Percentiles rank a stretch among this genome's conserved stretches.
Conservation (phyloP, 2,888 invertebrate genomes). For the Drosophila ochracea region DNA sequence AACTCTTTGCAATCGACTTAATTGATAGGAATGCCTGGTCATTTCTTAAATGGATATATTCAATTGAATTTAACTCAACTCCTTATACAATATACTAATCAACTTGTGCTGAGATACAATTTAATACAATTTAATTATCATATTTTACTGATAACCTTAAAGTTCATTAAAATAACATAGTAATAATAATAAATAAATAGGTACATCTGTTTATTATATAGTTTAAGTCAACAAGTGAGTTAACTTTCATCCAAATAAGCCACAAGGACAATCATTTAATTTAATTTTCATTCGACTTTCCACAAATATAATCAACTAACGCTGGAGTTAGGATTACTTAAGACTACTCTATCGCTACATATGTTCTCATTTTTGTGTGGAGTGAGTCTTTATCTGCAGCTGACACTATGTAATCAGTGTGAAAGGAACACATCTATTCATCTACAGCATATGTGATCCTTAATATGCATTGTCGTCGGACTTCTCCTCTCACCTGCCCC, state of each 20-base stretch:
- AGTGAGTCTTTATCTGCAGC: not conserved
- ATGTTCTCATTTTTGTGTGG: not conserved
- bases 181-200: not conserved
- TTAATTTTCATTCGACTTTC: not conserved
- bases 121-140: not conserved
- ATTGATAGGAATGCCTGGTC: not conserved
- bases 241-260: no score
- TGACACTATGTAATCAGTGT: constrained; percentile 17
- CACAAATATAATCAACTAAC: not conserved
- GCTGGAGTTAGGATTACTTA: not conserved
- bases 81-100: not conserved
- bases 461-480: not conserved
- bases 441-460: not conserved
- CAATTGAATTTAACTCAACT: not conserved
- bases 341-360: not conserved
- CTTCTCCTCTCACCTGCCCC: constrained; percentile 21
- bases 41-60: not conserved
- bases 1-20: not conserved
- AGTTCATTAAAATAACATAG: not conserved
- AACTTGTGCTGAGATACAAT: not conserved
- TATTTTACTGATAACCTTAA: not conserved
- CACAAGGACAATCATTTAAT: not conserved
- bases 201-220: not conserved
- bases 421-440: constrained; percentile 9
- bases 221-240: not conserved